These are phyloP conservation scores for Scaptomyza reducta DNA, from an alignment of 2,888 invertebrate genomes.

Conservation along the genomic window DNA sequence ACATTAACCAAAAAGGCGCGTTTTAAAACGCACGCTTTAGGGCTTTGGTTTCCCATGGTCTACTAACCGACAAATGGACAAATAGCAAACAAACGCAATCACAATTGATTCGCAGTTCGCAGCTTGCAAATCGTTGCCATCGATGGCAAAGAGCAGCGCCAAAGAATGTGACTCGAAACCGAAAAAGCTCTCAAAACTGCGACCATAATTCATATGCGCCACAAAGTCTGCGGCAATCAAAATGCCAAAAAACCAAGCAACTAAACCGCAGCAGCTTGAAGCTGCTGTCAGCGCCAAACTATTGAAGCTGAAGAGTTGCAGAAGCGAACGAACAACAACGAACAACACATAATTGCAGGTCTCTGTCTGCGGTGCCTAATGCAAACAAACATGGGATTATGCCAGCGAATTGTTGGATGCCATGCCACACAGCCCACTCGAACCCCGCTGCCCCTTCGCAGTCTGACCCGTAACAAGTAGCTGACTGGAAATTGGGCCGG, in stretches of 20 bases:
- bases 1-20: conserved; percentile 13
- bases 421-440: conserved; percentile 37
- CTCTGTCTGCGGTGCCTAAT: conserved; percentile 76
- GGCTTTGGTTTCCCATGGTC: conserved; percentile 69
- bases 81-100: conserved; percentile 43
- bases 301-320: conserved; percentile 33
- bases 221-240: conserved; percentile 81
- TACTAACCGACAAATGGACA: conserved; percentile 71
- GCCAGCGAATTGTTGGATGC: conserved; percentile 43
- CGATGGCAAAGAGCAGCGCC: conserved; percentile 72
- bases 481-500: conserved; percentile 73
- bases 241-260: conserved; percentile 50
- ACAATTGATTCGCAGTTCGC: conserved; percentile 24
- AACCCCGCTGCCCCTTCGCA: not conserved
- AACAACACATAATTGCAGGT: conserved; percentile 75
- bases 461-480: conserved; percentile 76
- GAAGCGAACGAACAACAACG: conserved; percentile 59
- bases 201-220: conserved; percentile 82
- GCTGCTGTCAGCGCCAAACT: conserved; percentile 43
- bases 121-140: conserved; percentile 28
- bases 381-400: conserved; percentile 81
- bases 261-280: conserved; percentile 38
- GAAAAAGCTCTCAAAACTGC: conserved; percentile 28
- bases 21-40: conserved; percentile 46
- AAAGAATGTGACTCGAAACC: conserved; percentile 72